Evolutionary conservation across 1,140 invertebrate genomes (phyloP), one percentile per base, ranked within the genome.

Genomic region (Caenorhabditis tropicalis): DNA sequence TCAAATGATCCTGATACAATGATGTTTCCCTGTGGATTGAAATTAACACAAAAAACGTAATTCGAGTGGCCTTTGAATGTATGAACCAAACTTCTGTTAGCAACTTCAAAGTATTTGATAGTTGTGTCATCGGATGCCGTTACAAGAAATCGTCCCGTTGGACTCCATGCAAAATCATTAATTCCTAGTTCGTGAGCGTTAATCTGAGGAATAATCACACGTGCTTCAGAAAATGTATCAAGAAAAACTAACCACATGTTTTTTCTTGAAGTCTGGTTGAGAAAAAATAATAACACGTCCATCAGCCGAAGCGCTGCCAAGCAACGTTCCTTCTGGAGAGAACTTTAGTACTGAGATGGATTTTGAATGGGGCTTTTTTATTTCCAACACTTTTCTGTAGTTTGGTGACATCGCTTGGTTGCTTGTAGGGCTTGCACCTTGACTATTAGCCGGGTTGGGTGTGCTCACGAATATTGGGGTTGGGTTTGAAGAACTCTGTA

Each of bases 41-140:
- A 99, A 93, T 98, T 99, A 92, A 97, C 99, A 91, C 98, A 99
- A 92, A 99, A 99, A 0, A 99, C 98, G 92, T 99, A 99, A 92
- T 99, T 99, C 92, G 96, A 98, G 91, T 99, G 98, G 31, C 98
- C 98, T 92, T 99, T 99, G 24, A 99, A 92, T 0, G 97, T 99
- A 93, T 99, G 99, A 87, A 99, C 93, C 93, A 96, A 98, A 94
- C 99, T 99, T 0, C 9, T 24, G 1, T 49, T 46, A 56, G 12
- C 10, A 46, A 85, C 36, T 43, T 85, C 79, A 82, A 82, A 85
- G 43, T 99, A 96, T 94, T 99, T 99, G 49, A 99, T 93, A 12
- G 97, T 99, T 93, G 99, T 99, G 91, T 99, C 98, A 93, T 99
- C 98, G 87, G 97, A 99, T 33, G 96, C 97, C 91, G 96, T 98